These are phyloP conservation scores for Caenorhabditis wallacei DNA, from an alignment of 2,888 invertebrate species.

Conservation along the genomic window DNA sequence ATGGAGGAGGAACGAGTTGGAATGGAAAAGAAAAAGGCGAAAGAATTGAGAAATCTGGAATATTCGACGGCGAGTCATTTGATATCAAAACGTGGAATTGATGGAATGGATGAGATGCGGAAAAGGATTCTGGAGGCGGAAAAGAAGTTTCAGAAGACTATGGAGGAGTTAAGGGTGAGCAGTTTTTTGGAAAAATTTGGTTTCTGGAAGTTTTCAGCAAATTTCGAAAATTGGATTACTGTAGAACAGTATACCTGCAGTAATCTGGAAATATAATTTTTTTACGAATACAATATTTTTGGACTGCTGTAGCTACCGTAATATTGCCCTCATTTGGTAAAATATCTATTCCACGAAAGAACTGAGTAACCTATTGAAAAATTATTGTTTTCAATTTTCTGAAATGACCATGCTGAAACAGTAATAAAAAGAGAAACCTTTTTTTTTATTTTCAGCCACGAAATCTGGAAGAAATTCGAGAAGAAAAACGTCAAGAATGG, in stretches of 20 bases:
- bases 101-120: constrained; percentile 7
- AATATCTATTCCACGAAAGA: too few relatives aligned
- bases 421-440: not conserved
- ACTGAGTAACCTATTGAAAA: too few relatives aligned
- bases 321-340: too few relatives aligned
- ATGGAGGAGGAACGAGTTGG: constrained; percentile 26
- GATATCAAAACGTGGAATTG: constrained; percentile 38
- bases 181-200: not conserved
- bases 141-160: constrained; percentile 7
- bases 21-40: constrained; percentile 14
- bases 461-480: constrained; percentile 33
- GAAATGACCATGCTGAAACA: too few relatives aligned
- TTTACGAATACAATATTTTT: not conserved
- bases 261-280: too few relatives aligned
- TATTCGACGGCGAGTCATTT: constrained; percentile 22
- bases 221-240: too few relatives aligned
- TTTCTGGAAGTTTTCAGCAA: not conserved
- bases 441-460: constrained; percentile 10
- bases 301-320: not conserved
- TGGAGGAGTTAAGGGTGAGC: not conserved
- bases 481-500: constrained; percentile 46
- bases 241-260: too few relatives aligned
- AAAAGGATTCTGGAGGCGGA: constrained; percentile 6
- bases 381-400: too few relatives aligned
- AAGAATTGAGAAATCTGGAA: constrained; percentile 21